Percentiles rank a stretch among this genome's conserved stretches.
Conservation (phyloP, 2,113 vertebrate genomes). For the Danionella cerebrum region DNA sequence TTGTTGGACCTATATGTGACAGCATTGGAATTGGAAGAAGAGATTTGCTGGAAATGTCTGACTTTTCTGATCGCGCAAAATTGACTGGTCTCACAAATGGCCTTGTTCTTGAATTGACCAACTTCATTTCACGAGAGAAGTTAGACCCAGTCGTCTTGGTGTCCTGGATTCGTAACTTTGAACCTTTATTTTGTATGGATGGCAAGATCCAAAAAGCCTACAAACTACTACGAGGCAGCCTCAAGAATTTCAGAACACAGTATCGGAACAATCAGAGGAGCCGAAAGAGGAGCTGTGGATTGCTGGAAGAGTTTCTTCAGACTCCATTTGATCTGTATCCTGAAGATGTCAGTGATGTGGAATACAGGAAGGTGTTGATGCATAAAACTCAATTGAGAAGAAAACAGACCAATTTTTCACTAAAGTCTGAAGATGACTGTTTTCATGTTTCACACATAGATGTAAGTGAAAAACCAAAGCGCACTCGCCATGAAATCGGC, state of each 20-base stretch:
- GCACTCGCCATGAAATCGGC: not conserved
- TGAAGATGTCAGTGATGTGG: conserved; percentile 15
- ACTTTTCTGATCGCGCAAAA: conserved; percentile 60
- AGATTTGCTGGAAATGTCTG: conserved; percentile 60
- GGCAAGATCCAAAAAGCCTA: conserved; percentile 53
- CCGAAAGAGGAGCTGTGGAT: conserved; percentile 52
- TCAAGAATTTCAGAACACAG: conserved; percentile 52
- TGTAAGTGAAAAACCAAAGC: not conserved
- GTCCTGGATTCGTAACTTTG: conserved; percentile 63
- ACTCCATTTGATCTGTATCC: conserved; percentile 58
- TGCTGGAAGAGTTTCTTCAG: conserved; percentile 58
- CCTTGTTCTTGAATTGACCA: conserved; percentile 60
- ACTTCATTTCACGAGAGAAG: conserved; percentile 58
- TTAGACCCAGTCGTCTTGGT: conserved; percentile 57
- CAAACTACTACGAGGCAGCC: conserved; percentile 42
- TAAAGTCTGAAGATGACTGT: conserved; percentile 46
- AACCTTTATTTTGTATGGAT: conserved; percentile 54
- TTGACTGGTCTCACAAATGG: conserved; percentile 62
- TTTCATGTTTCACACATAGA: conserved; percentile 25
- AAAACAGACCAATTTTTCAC: conserved; percentile 25
- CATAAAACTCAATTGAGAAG: conserved; percentile 8
- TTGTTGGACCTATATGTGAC: conserved; percentile 68
- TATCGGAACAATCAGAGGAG: conserved; percentile 53
- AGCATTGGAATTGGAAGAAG: conserved; percentile 60
- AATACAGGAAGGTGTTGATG: conserved; percentile 7